Conservation (phyloP, 2,888 invertebrate genomes). For the Silvanus unidentatus region DNA sequence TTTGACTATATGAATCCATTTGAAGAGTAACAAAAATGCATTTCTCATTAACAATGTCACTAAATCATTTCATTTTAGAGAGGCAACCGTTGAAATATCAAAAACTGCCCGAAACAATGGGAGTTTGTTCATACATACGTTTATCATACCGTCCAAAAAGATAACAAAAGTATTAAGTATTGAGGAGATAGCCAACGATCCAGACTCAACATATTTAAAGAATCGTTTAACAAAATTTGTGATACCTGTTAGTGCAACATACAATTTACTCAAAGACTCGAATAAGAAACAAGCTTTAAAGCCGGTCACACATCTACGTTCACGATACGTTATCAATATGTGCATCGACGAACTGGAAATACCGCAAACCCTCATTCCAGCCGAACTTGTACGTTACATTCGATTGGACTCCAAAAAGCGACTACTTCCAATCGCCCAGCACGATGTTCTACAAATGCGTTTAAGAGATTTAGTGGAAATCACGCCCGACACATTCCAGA, state of each 20-base stretch:
- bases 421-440: slow-evolving; percentile 77
- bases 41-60: slow-evolving; percentile 1
- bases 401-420: slow-evolving; percentile 56
- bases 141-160: slow-evolving; percentile 55
- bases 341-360: slow-evolving; percentile 58
- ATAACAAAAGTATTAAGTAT: neutral
- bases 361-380: slow-evolving; percentile 35
- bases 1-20: slow-evolving; percentile 60
- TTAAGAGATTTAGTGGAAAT: slow-evolving; percentile 68
- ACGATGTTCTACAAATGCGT: slow-evolving; percentile 78
- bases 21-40: slow-evolving; percentile 45
- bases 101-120: slow-evolving; percentile 76
- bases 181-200: slow-evolving; percentile 53
- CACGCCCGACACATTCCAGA: slow-evolving; percentile 52
- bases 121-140: slow-evolving; percentile 71
- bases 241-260: slow-evolving; percentile 68
- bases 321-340: slow-evolving; percentile 66
- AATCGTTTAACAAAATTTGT: slow-evolving; percentile 67
- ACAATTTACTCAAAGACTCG: slow-evolving; percentile 60
- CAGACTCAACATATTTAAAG: slow-evolving; percentile 57
- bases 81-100: slow-evolving; percentile 64
- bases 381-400: slow-evolving; percentile 39
- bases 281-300: slow-evolving; percentile 32
- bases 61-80: slow-evolving; percentile 46
- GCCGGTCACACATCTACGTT: slow-evolving; percentile 72